Conservation (phyloP, 2,113 vertebrate species). For the rat (Rattus norvegicus) region GRCr8 NC_086028.1:72548001-72548500, state of each 20-base stretch:
- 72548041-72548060: not conserved
- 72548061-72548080: not conserved
- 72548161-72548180: not conserved
- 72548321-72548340: not conserved
- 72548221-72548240: not conserved
- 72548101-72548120: not conserved
- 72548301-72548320: not conserved
- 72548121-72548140: conserved; percentile 10
- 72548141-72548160: not conserved
- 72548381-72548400: not conserved
- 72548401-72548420: not conserved
- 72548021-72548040: not conserved
- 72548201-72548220: not conserved
- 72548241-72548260: not conserved
- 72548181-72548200: not conserved
- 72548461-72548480: not conserved
- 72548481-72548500: not conserved
- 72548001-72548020: not conserved
- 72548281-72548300: not conserved
- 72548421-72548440: not conserved
- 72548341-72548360: not conserved
- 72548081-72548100: conserved; percentile 10
- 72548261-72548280: not conserved
- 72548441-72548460: not conserved
- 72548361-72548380: not conserved